phyloP scores from a whole-genome alignment of 2,113 vertebrate species.

The Laticauda laticaudata region DNA sequence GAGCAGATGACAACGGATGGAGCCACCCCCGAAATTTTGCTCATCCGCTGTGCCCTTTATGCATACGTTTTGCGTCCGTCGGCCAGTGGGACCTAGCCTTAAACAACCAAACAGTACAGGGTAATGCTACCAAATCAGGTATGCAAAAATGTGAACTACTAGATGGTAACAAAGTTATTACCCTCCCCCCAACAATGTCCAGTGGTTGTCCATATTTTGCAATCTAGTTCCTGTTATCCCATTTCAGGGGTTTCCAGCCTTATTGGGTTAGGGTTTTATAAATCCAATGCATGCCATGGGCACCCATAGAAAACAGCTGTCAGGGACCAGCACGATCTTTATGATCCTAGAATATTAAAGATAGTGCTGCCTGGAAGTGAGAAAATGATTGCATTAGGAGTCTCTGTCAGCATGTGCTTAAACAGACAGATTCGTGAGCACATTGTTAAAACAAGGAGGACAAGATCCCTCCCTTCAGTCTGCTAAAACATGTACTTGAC shows the following conservation, averaged over 20 bases:
- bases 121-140: not conserved
- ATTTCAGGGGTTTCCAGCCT: not conserved
- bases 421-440: not conserved
- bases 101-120: not conserved
- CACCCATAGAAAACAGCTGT: not conserved
- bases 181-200: not conserved
- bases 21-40: too few species aligned
- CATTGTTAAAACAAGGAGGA: not conserved
- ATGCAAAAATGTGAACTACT: not conserved
- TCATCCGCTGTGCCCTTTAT: too few species aligned
- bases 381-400: not conserved
- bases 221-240: not conserved
- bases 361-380: not conserved
- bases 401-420: not conserved
- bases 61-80: too few species aligned
- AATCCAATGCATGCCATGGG: not conserved
- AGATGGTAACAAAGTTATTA: not conserved
- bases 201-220: not conserved
- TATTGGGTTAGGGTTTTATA: not conserved
- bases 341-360: not conserved
- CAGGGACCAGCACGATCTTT: not conserved
- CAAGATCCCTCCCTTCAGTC: not conserved
- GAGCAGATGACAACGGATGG: too few species aligned
- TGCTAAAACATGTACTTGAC: not conserved
- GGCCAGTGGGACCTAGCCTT: too few species aligned